A percentile compares a stretch with the other conserved stretches of the same genome.
Conservation (phyloP, 2,797 vertebrate species). For the Mus minutoides region DNA sequence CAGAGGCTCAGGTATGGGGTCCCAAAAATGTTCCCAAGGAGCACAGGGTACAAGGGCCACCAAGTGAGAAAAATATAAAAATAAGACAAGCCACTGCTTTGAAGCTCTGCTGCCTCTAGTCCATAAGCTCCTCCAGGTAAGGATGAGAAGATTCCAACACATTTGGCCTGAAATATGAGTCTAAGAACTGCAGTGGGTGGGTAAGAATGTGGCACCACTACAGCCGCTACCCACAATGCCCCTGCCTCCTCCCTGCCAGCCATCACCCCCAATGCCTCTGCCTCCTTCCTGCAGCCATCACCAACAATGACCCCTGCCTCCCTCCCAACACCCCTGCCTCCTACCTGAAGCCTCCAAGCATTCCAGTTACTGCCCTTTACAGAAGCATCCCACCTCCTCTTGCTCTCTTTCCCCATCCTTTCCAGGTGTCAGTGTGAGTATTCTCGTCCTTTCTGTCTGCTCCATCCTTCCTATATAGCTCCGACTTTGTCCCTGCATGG, state of each 20-base stretch:
- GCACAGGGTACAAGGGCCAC: accelerated
- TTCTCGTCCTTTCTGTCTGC: not conserved
- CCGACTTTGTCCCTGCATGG: accelerated
- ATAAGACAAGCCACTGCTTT: not conserved
- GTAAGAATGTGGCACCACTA: accelerated
- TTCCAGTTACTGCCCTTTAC: not conserved
- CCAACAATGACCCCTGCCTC: accelerated
- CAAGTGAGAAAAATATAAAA: accelerated
- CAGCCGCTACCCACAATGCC: not conserved
- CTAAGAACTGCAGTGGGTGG: not conserved
- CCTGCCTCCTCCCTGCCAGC: not conserved
- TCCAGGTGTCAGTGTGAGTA: not conserved
- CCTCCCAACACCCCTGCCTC: not conserved
- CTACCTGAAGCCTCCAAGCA: not conserved
- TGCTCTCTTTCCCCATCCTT: not conserved
- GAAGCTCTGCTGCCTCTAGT: not conserved
- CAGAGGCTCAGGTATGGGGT: accelerated
- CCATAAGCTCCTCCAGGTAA: accelerated
- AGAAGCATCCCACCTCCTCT: not conserved
- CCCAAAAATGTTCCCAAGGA: not conserved
- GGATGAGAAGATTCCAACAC: accelerated
- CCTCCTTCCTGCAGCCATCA: not conserved
- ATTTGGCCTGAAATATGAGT: accelerated
- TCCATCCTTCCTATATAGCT: not conserved
- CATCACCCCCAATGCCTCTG: not conserved